Evolutionary conservation across 2,113 vertebrate genomes (phyloP).

Genomic region (Petrocephalus zakoni): DNA sequence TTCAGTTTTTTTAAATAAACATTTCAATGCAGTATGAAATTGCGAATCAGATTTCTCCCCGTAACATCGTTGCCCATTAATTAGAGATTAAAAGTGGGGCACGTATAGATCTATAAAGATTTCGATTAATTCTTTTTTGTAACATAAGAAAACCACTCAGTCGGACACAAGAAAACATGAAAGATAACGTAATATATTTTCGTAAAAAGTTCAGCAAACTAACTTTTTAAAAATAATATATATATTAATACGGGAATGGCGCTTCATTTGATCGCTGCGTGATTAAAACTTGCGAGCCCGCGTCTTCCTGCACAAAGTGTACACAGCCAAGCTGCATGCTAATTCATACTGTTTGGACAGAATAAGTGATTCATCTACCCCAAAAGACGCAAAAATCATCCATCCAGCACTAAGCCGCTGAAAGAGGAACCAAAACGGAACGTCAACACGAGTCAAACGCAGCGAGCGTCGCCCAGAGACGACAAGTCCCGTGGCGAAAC

Average conservation of each 20-base stretch:
- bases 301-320: neutral
- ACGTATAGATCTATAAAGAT: neutral
- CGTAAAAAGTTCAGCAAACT: neutral
- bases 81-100: neutral
- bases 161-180: neutral
- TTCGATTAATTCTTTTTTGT: neutral
- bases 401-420: neutral
- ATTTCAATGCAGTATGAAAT: neutral
- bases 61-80: neutral
- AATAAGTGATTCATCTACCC: neutral
- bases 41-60: neutral
- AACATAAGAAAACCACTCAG: neutral
- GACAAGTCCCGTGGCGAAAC: neutral
- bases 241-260: neutral
- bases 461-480: neutral
- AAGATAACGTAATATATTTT: neutral
- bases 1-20: constrained; percentile 30
- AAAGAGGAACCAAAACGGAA: neutral
- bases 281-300: neutral
- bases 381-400: neutral
- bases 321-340: neutral
- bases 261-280: neutral
- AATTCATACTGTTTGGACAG: neutral
- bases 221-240: neutral
- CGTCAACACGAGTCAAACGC: neutral